A percentile compares a stretch with the other conserved stretches of the same genome.
These are phyloP conservation scores for Campaea margaritaria DNA, from an alignment of 2,888 invertebrate species.

Conservation along the genomic window DNA sequence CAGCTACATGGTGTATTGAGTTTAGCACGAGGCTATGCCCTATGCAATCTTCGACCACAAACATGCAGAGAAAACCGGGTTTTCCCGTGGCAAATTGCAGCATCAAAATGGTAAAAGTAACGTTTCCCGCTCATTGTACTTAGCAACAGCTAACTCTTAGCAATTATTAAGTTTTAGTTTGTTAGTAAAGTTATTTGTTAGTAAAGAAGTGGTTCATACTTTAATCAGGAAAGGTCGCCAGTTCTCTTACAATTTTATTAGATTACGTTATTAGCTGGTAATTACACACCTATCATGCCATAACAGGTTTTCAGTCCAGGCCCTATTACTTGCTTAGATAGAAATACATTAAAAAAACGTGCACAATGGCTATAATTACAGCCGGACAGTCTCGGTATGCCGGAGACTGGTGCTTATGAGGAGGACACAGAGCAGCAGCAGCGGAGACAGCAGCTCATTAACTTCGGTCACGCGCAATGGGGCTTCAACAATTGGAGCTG, in stretches of 20 bases:
- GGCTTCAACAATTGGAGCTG: slow-evolving; percentile 83
- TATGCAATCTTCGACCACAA: slow-evolving; percentile 40
- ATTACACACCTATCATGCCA: no score
- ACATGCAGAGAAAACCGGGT: slow-evolving; percentile 78
- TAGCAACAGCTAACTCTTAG: background rate
- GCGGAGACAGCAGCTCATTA: slow-evolving; percentile 74
- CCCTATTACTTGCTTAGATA: no score
- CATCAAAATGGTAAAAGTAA: slow-evolving; percentile 74
- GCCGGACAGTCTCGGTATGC: slow-evolving; percentile 54
- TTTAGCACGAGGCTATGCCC: slow-evolving; percentile 35
- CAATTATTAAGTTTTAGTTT: no score
- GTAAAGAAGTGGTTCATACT: no score
- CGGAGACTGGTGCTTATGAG: slow-evolving; percentile 46
- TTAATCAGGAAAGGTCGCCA: no score
- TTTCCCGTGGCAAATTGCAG: slow-evolving; percentile 75
- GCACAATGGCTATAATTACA: slow-evolving; percentile 31
- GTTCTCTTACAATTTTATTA: no score
- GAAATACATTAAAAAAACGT: no score
- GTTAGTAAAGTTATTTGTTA: no score
- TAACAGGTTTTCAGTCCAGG: no score
- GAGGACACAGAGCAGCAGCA: slow-evolving; percentile 71
- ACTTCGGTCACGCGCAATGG: slow-evolving; percentile 80
- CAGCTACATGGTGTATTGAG: slow-evolving; percentile 25
- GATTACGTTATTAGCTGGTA: no score
- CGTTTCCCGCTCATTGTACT: background rate